phyloP scores from a whole-genome alignment of 2,113 vertebrate genomes.

The Anolis carolinensis region DNA sequence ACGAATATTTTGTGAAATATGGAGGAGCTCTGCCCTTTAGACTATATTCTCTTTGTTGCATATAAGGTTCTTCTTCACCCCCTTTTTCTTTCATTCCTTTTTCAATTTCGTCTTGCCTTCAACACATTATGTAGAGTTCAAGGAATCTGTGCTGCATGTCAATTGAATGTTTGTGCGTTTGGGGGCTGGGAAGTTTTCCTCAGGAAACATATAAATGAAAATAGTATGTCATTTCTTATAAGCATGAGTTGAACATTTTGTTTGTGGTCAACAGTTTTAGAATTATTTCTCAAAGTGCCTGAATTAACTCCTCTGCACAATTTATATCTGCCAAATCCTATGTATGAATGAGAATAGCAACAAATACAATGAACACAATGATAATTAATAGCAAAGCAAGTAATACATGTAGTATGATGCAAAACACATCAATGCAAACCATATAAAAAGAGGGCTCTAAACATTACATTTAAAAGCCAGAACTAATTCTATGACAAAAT shows the following conservation, averaged over 20 bases:
- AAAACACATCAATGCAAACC: constrained; percentile 40
- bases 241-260: neutral
- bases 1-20: neutral
- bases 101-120: neutral
- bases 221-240: constrained; percentile 35
- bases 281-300: constrained; percentile 36
- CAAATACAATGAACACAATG: too few species aligned
- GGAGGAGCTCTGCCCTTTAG: neutral
- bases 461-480: constrained; percentile 56
- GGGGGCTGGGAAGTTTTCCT: neutral
- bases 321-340: constrained; percentile 54
- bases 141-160: neutral
- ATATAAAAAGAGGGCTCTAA: constrained; percentile 35
- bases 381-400: constrained; percentile 52
- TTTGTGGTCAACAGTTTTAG: constrained; percentile 37
- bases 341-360: constrained; percentile 50
- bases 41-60: neutral
- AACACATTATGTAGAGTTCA: constrained; percentile 15
- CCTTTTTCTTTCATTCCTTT: neutral
- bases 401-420: constrained; percentile 41
- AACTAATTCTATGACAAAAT: constrained; percentile 53
- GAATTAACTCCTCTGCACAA: constrained; percentile 32
- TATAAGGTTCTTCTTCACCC: neutral
- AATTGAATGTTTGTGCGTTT: neutral
- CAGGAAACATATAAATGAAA: constrained; percentile 41